Evolutionary conservation across 35 echinoderm and acorn worm genomes (phyloP), one percentile per base, ranked within the genome.

Genomic region (Heliocidaris erythrogramma): DNA sequence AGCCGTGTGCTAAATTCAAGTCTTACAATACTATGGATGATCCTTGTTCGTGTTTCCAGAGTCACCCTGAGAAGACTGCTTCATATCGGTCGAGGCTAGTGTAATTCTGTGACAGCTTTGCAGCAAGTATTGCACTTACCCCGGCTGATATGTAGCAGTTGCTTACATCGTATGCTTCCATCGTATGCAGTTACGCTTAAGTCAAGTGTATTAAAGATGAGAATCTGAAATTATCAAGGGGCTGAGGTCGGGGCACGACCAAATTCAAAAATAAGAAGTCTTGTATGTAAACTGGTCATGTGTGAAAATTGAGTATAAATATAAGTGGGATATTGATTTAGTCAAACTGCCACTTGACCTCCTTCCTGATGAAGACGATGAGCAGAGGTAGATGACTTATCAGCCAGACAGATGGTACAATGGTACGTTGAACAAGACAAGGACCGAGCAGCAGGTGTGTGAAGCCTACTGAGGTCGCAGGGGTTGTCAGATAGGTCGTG

Each of bases 71-170:
- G 27, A 24, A 30, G 59, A 84, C 59, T 84, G 60, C 32, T 85
- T 47, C 59, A 59, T 94, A 85, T 78, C 56, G 93, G 93, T 65
- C 93, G 56, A 59, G 93, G 93, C 59, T n/a, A 94, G 93, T 93
- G 92, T 60, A 49, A 93, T 93, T 31, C 92, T 93, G 92, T 93
- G 92, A 49, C 30, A 31, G 47, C 47, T 49, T 94, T 86, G 27
- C 31, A 48, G 87, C 78, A 86, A 94, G 94, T 94, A 94, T 94
- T 94, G 94, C 94, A 94, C 94, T 94, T 94, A 69, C 94, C 93
- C 94, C 94, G 94, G 94, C 94, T 85, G 65, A 85, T 94, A n/a
- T 49, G 78, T 49, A 47, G 31, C 94, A 53, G 32, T 42, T 86
- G 4, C 24, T 49, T 27, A 86, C 78, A 31, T 86, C 78, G 32